Base-by-base conservation (phyloP, 23 tunicate genomes). In the Corella eumyota region DNA sequence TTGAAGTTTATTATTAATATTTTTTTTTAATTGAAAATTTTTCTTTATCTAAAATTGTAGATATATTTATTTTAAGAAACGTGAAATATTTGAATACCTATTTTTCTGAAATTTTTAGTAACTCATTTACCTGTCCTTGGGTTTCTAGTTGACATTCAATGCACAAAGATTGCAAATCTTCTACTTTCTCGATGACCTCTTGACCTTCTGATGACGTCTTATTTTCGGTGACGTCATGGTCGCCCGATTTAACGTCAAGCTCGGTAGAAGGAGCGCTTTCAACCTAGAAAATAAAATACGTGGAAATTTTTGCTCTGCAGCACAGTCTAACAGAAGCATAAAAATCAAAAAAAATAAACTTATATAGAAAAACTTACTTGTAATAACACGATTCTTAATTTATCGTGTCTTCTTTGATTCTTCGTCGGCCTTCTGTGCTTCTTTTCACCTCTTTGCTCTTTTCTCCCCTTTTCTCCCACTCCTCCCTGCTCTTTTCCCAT, bases 121-220 rank as follows among this genome's bases (percentile, higher is more conserved):
- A n/a, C n/a, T n/a, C n/a, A 23, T 68, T 58, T 64, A 79, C 88
- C 54, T 79, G 60, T 55, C 88, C 88, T 64, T 79, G 77, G 28
- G 57, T 61, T 70, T 79, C 88, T 20, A 71, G 30, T 13, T 75
- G 88, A 45, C 88, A 79, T 56, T 79, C 88, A 34, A 79, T 79
- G 34, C 45, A 55, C 25, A 56, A 28, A 26, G 35, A 36, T 44
- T 64, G 69, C 60, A 22, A 5, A 11, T 60, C 65, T 13, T 44
- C 62, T 23, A 17, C 67, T 27, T 46, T 45, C 22, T 30, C 46
- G n/a, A 56, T 27, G 45, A 13, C 24, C 4, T 44, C 46, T 44
- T 11, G 15, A 11, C 13, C 49, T 44, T 13, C 17, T 44, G 49
- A 13, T 44, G 17, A 11, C 7, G 2, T 65, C 15, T 4, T 47